These are phyloP conservation scores for Phenacoccus solenopsis DNA, from an alignment of 1,140 invertebrate genomes.

Conservation along the genomic window DNA sequence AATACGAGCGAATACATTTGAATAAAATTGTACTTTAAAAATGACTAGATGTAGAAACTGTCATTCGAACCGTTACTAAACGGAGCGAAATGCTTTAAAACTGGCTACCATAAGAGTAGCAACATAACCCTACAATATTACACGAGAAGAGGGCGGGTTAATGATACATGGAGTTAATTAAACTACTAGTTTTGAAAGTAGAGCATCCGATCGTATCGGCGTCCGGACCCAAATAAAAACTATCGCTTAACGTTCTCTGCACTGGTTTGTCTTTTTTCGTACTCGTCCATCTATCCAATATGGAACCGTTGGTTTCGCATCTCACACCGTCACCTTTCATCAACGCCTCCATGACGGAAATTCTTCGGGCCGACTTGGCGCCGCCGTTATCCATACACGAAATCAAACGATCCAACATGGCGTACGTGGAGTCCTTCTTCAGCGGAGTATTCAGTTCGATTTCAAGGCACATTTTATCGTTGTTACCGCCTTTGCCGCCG, in stretches of 20 bases:
- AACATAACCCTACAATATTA: too few species aligned
- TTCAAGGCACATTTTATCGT: background rate
- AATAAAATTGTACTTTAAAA: too few species aligned
- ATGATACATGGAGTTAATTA: background rate
- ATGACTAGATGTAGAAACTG: too few species aligned
- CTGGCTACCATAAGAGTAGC: too few species aligned
- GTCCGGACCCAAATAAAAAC: background rate
- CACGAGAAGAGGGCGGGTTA: too few species aligned
- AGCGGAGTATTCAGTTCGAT: background rate
- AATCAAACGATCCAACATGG: background rate
- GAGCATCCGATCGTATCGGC: background rate
- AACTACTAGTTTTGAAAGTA: background rate
- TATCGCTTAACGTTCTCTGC: too few species aligned
- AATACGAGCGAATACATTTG: too few species aligned
- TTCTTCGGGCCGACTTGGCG: background rate
- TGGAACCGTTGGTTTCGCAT: slow-evolving; percentile 18
- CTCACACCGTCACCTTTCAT: background rate
- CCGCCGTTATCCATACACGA: background rate
- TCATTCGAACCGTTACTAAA: too few species aligned
- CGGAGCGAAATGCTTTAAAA: too few species aligned
- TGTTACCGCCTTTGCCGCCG: background rate
- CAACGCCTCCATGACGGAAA: background rate
- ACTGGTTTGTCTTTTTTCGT: slow-evolving; percentile 10
- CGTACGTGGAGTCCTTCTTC: background rate
- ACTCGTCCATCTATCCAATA: slow-evolving; percentile 21